Evolutionary conservation across 2,888 invertebrate species (phyloP), one percentile per base, ranked within the genome.

Genomic region (Lasioglossum pauxillum): DNA sequence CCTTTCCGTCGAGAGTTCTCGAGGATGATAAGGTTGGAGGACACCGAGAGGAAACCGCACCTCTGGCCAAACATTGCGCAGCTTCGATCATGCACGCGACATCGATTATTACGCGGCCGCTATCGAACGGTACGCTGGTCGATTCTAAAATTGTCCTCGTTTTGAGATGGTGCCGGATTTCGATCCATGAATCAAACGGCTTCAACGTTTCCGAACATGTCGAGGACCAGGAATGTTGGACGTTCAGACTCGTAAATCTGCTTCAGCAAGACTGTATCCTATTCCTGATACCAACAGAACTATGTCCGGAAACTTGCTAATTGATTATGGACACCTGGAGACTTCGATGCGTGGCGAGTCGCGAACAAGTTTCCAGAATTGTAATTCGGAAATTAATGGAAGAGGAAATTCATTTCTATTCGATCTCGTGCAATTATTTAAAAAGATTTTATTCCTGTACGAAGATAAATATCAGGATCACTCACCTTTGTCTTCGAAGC

Each of bases 401-500:
- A 60, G 8, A 53, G 23, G 23, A 23, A 53, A 23, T 57, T n/a
- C n/a, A 7, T 23, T 53, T 53, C 8, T 23, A 53, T 8, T n/a
- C 57, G 12, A n/a, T 57, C 10, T n/a, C 10, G 53, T 57, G n/a
- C n/a, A 57, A 12, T 57, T n/a, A n/a, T 57, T 57, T 57, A 12
- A 1, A 57, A n/a, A 23, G n/a, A n/a, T 53, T 49, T 49, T 1
- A 7, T 23, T 16, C 2, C 7, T 23, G 49, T 23, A 49, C 3
- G 10, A 23, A n/a, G 53, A 10, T 23, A 49, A 49, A 49, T 41
- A 41, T 12, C 35, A 35, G 35, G 35, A 49, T 49, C 49, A 35
- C 93, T 94, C 92, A 96, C 96, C 95, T 98, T 97, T 0, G 98
- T 97, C 91, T 97, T 97, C 49, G 97, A 97, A 83, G 98, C 97